These are phyloP conservation scores for Drosophila lutescens DNA, from an alignment of 2,888 invertebrate genomes.

Conservation along the genomic window DNA sequence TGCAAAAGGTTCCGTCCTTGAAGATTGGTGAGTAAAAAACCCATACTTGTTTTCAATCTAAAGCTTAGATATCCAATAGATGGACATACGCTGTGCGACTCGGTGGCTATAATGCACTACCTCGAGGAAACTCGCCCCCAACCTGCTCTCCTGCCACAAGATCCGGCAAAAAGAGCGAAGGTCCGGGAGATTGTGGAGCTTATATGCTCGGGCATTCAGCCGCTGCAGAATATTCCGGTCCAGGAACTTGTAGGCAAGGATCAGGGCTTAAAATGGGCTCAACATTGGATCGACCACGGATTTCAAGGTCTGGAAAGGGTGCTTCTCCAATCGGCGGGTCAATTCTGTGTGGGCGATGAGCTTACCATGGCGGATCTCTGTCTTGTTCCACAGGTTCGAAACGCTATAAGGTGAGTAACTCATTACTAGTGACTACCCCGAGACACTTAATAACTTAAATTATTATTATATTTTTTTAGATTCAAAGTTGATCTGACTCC, in stretches of 20 bases:
- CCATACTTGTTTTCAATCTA: neutral
- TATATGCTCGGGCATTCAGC: slow-evolving; percentile 97
- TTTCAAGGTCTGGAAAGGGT: slow-evolving; percentile 95
- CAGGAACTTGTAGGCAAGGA: slow-evolving; percentile 93
- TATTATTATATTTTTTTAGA: slow-evolving; percentile 84
- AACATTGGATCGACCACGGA: slow-evolving; percentile 95
- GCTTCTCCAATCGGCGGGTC: slow-evolving; percentile 92
- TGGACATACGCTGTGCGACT: slow-evolving; percentile 89
- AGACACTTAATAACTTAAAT: no score
- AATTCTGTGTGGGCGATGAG: slow-evolving; percentile 96
- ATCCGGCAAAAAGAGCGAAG: slow-evolving; percentile 93
- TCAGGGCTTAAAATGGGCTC: slow-evolving; percentile 95
- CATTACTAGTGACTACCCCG: no score
- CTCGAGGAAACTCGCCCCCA: slow-evolving; percentile 96
- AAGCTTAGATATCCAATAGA: slow-evolving; percentile 84
- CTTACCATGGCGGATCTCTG: slow-evolving; percentile 97
- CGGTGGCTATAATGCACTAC: slow-evolving; percentile 96
- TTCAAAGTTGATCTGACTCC: slow-evolving; percentile 95
- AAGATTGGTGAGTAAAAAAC: slow-evolving; percentile 88
- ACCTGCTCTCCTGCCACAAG: slow-evolving; percentile 93
- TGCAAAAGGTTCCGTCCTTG: slow-evolving; percentile 96
- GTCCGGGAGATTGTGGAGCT: slow-evolving; percentile 96
- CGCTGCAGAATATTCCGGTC: slow-evolving; percentile 95
- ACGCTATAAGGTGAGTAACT: slow-evolving; percentile 88
- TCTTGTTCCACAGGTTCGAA: slow-evolving; percentile 97